Evolutionary conservation across 1,140 invertebrate species (phyloP).

Genomic region (Zaprionus lachaisei): DNA sequence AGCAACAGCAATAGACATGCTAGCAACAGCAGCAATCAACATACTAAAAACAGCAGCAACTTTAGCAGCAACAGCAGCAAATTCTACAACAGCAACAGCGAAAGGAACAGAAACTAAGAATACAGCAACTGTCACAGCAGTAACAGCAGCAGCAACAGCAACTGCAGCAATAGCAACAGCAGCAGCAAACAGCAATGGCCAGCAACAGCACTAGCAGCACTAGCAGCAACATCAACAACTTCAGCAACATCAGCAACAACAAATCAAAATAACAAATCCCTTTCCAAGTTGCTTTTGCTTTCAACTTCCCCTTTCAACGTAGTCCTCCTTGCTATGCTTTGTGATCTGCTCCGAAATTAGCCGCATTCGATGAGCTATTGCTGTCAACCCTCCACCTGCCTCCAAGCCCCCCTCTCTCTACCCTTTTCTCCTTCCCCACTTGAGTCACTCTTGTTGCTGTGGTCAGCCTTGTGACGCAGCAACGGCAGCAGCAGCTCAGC

Average conservation of each 20-base stretch:
- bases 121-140: too few relatives aligned
- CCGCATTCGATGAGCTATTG: background rate
- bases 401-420: too few relatives aligned
- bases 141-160: too few relatives aligned
- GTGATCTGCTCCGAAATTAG: background rate
- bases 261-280: background rate
- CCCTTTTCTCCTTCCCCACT: too few relatives aligned
- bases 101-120: too few relatives aligned
- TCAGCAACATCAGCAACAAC: background rate
- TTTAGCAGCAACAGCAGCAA: background rate
- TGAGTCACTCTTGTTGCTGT: slow-evolving; percentile 12
- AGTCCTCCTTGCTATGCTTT: background rate
- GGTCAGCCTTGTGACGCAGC: slow-evolving; percentile 63
- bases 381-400: background rate
- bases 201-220: too few relatives aligned
- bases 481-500: slow-evolving; percentile 32
- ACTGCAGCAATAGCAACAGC: too few relatives aligned
- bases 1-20: slow-evolving; percentile 11
- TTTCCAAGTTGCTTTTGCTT: background rate
- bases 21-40: background rate
- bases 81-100: background rate
- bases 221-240: background rate
- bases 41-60: too few relatives aligned
- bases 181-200: too few relatives aligned
- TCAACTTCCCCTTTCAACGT: background rate